These are phyloP conservation scores for Eulemur macaco DNA, from an alignment of 2,113 vertebrate species.

Conservation along the genomic window DNA sequence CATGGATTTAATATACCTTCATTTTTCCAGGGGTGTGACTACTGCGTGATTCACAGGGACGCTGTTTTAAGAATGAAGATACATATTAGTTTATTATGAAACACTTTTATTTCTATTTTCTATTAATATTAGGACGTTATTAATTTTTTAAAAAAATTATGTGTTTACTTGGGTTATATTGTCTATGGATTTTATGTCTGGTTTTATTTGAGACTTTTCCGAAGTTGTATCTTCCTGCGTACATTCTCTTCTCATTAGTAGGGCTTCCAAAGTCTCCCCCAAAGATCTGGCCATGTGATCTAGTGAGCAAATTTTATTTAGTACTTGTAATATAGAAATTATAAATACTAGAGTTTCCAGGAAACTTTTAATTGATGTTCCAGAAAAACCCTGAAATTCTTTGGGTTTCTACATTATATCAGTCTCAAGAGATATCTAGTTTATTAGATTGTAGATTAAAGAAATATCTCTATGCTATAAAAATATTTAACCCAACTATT, in stretches of 20 bases:
- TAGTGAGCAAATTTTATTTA: background rate
- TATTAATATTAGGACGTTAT: background rate
- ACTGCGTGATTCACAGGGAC: background rate
- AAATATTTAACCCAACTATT: background rate
- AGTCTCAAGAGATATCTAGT: background rate
- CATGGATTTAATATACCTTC: background rate
- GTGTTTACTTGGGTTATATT: background rate
- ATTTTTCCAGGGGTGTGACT: background rate
- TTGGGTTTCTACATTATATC: background rate
- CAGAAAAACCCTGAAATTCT: background rate
- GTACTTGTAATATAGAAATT: background rate
- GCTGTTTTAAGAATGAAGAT: background rate
- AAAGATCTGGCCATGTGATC: background rate
- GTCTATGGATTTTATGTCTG: background rate
- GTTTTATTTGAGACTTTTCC: background rate
- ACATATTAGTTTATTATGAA: background rate
- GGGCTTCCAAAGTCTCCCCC: background rate
- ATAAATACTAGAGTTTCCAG: slow-evolving; percentile 16
- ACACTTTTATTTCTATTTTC: background rate
- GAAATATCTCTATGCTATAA: background rate
- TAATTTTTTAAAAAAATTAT: background rate
- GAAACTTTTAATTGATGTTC: background rate
- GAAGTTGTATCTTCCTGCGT: background rate
- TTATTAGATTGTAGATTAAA: background rate
- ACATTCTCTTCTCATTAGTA: background rate